Evolutionary conservation across 2,797 vertebrate genomes (phyloP).

Genomic region (Catamblyrhynchus diadema): DNA sequence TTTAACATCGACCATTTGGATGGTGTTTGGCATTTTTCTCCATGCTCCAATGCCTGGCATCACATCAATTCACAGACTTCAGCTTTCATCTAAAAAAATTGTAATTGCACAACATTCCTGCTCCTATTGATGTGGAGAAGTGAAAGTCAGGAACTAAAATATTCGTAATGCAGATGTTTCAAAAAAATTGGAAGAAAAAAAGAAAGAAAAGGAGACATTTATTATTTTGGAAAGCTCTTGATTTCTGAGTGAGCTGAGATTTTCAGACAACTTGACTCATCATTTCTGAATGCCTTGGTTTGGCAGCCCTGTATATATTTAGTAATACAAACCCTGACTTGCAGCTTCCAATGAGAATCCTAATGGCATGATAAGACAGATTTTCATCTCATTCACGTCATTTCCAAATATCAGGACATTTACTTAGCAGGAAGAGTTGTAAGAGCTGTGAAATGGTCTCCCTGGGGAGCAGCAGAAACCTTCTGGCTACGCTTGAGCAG

Average conservation of each 20-base stretch:
- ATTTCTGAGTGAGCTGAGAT: background rate
- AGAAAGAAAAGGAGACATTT: background rate
- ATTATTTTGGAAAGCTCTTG: constrained; percentile 15
- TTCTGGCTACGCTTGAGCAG: background rate
- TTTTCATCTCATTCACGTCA: constrained; percentile 25
- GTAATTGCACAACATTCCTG: background rate
- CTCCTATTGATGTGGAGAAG: constrained; percentile 17
- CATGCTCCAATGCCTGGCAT: background rate
- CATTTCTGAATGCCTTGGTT: constrained; percentile 43
- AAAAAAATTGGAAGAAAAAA: background rate
- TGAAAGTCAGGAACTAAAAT: background rate
- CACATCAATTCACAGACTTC: background rate
- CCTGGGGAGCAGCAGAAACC: background rate
- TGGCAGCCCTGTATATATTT: constrained; percentile 33
- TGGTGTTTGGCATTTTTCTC: background rate
- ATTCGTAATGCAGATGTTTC: background rate
- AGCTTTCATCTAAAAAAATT: constrained; percentile 25
- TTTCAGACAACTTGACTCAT: constrained; percentile 53
- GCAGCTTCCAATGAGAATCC: constrained; percentile 43
- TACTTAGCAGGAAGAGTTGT: background rate
- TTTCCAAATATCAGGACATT: constrained; percentile 31
- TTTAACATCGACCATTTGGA: background rate
- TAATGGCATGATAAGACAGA: constrained; percentile 46
- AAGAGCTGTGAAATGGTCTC: constrained; percentile 25
- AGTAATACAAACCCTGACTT: constrained; percentile 50